Conservation (phyloP, 2,888 invertebrate genomes). For the Caradrina kadenii region DNA sequence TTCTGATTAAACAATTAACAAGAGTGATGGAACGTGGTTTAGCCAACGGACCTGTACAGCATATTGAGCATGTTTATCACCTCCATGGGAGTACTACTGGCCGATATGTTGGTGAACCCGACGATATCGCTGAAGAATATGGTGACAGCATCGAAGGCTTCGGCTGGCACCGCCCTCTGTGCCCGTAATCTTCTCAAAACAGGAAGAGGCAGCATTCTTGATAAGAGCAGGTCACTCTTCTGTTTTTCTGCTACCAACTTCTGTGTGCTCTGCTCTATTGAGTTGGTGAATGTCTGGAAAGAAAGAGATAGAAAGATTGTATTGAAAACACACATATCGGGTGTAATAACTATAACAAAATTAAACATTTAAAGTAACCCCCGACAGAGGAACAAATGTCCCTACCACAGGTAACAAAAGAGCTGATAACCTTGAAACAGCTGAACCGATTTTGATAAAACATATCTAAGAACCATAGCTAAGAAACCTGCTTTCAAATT, state of each 20-base stretch:
- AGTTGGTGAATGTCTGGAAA: slow-evolving; percentile 86
- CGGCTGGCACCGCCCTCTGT: slow-evolving; percentile 91
- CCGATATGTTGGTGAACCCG: slow-evolving; percentile 92
- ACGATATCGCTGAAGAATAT: slow-evolving; percentile 94
- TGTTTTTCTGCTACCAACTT: slow-evolving; percentile 89
- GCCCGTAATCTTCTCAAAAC: slow-evolving; percentile 89
- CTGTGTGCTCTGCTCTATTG: slow-evolving; percentile 87
- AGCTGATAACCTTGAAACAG: too few relatives aligned
- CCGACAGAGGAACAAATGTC: too few relatives aligned
- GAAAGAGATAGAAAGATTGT: neutral
- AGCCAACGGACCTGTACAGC: slow-evolving; percentile 90
- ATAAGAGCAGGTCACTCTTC: slow-evolving; percentile 90
- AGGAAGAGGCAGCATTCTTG: slow-evolving; percentile 90
- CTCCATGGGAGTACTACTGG: slow-evolving; percentile 92
- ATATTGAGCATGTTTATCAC: slow-evolving; percentile 93
- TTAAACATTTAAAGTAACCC: too few relatives aligned
- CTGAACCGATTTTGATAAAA: too few relatives aligned
- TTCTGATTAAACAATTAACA: slow-evolving; percentile 25
- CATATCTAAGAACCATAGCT: too few relatives aligned
- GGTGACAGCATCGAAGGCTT: slow-evolving; percentile 92
- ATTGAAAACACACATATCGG: neutral
- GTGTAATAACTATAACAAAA: too few relatives aligned
- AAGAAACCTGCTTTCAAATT: too few relatives aligned
- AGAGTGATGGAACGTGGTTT: slow-evolving; percentile 44
- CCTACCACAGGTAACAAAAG: too few relatives aligned